Conservation (phyloP, 1,140 invertebrate genomes). For the Halictus rubicundus region DNA sequence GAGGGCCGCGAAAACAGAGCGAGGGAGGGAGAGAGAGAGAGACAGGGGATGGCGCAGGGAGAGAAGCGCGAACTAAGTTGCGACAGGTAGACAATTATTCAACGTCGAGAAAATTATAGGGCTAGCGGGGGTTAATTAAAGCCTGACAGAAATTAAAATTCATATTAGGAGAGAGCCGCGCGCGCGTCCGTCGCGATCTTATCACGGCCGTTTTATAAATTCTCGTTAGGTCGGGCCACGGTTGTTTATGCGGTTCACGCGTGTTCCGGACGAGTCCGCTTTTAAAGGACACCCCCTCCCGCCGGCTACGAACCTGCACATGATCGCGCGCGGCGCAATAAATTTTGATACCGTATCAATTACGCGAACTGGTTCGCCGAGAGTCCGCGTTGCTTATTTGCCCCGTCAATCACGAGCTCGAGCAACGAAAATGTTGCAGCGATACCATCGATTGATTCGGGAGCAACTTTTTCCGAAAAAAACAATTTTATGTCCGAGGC, state of each 20-base stretch:
- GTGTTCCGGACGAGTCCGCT: background rate
- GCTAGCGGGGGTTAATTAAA: constrained; percentile 57
- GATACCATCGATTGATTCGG: constrained; percentile 32
- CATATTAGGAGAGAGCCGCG: constrained; percentile 46
- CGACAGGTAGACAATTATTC: constrained; percentile 65
- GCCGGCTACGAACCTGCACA: background rate
- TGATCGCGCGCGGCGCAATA: background rate
- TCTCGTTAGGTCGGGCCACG: constrained; percentile 19
- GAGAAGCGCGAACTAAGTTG: constrained; percentile 54
- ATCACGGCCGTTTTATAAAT: constrained; percentile 56
- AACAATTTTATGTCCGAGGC: no score
- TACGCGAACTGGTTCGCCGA: constrained; percentile 1
- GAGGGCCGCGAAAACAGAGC: background rate
- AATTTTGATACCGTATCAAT: constrained; percentile 24
- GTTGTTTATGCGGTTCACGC: constrained; percentile 40
- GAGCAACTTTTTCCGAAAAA: background rate
- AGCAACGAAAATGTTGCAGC: background rate
- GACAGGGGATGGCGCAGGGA: background rate
- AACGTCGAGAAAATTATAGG: constrained; percentile 62
- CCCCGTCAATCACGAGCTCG: constrained; percentile 1
- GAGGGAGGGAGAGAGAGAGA: background rate
- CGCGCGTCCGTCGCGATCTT: constrained; percentile 42
- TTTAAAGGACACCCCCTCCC: background rate
- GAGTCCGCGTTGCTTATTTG: constrained; percentile 1
- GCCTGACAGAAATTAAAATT: constrained; percentile 63